These are phyloP conservation scores for Gari tellinella DNA, from an alignment of 2,888 invertebrate species.

Conservation along the genomic window DNA sequence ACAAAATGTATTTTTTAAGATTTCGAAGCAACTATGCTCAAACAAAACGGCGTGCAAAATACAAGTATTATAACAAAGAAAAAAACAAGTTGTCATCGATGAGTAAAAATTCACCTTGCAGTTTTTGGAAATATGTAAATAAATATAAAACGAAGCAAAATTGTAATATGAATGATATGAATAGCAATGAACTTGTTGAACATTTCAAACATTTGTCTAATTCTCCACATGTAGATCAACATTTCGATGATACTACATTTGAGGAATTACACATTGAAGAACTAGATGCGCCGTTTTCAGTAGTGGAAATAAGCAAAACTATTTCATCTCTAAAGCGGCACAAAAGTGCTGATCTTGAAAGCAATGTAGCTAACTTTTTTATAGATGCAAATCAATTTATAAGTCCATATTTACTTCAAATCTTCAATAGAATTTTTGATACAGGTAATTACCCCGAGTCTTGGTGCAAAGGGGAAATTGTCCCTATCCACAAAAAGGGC, in stretches of 20 bases:
- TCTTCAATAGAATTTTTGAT: constrained; percentile 7
- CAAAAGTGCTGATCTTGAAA: constrained; percentile 6
- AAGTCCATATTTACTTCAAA: not conserved
- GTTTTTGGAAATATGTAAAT: too few relatives aligned
- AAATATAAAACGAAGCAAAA: too few relatives aligned
- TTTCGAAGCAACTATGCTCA: not conserved
- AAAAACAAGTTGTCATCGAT: too few relatives aligned
- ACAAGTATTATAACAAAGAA: constrained; percentile 6
- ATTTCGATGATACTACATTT: not conserved
- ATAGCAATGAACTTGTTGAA: too few relatives aligned
- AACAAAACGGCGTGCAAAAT: constrained; percentile 12
- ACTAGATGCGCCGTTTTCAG: not conserved
- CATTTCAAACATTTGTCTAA: too few relatives aligned
- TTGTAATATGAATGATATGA: not conserved
- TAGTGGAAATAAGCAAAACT: too few relatives aligned
- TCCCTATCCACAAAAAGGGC: constrained; percentile 9
- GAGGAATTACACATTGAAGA: constrained; percentile 3
- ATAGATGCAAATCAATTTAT: not conserved
- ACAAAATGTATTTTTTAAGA: constrained; percentile 7
- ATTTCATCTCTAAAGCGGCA: constrained; percentile 1
- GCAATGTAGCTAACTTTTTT: not conserved
- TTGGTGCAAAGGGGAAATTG: constrained; percentile 5
- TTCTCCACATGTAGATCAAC: too few relatives aligned
- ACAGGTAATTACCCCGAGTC: not conserved
- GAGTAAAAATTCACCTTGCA: too few relatives aligned